Base-by-base conservation (phyloP, 2,888 invertebrate species). In the Dugesia japonica region DNA sequence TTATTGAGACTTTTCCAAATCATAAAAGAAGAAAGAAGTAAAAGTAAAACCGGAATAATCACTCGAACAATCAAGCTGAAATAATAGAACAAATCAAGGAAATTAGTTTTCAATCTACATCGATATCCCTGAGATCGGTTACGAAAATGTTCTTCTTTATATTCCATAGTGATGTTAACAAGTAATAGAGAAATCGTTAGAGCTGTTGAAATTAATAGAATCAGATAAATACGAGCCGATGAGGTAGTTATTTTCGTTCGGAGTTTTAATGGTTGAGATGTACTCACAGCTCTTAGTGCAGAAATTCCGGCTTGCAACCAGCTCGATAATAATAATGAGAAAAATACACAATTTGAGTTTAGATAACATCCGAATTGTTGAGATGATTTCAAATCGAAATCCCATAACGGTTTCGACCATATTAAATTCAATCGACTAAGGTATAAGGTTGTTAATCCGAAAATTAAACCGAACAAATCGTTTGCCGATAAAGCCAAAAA, bases 251-350 rank as follows among this genome's bases (percentile, higher is more conserved):
- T 71, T 28, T 76, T 72, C 27, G 73, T 72, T 26, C 76, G 28
- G 23, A 72, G 38, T 28, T 75, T 71, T 23, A 76, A 33, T 7
- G 76, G 76, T 31, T 74, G 20, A 1, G 42, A 26, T 1, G 76
- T 76, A n/a, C 73, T 74, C 1, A 76, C 28, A 23, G 73, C 72
- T 28, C 76, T 17, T 13, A 76, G 76, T 1, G 72, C 26, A 20
- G 76, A 76, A 42, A 76, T 76, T 26, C 76, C 76, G 9, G 74
- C 76, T 31, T 76, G 76, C 7, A 76, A 28, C 76, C 76, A 76
- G 38, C 76, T 73, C 7, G 76, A 76, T 20, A 72, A 72, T 17
- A 76, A 26, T 0, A 76, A 76, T 23, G 73, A 42, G 76, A 74
- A 76, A 42, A 26, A 76, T n/a, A 75, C 28, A 26, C 28, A 26